phyloP scores from a whole-genome alignment of 2,797 vertebrate genomes.

The Notolabrus celidotus region DNA sequence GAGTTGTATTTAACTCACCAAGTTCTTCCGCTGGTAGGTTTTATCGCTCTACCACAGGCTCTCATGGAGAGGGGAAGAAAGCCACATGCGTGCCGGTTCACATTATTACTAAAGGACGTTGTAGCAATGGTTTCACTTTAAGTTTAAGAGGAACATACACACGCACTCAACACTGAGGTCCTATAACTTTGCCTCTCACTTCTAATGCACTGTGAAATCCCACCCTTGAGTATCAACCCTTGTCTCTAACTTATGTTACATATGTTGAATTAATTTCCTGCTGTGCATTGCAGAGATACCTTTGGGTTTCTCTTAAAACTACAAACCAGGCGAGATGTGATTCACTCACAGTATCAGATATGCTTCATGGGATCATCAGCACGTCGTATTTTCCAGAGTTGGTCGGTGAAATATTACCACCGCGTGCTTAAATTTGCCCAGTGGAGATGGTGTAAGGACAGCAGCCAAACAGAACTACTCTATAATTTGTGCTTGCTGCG shows the following conservation, averaged over 20 bases:
- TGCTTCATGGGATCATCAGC: slow-evolving; percentile 40
- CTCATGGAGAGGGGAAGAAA: slow-evolving; percentile 25
- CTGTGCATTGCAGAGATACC: slow-evolving; percentile 23
- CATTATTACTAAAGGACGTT: slow-evolving; percentile 19
- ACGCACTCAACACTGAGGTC: slow-evolving; percentile 4
- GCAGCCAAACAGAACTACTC: slow-evolving; percentile 57
- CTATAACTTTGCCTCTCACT: background rate
- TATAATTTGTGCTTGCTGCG: slow-evolving; percentile 41
- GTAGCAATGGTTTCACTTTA: slow-evolving; percentile 6
- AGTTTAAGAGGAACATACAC: background rate
- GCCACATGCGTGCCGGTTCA: slow-evolving; percentile 12
- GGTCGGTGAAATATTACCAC: slow-evolving; percentile 60
- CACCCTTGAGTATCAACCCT: slow-evolving; percentile 17
- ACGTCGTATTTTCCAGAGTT: slow-evolving; percentile 62
- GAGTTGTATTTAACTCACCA: slow-evolving; percentile 41
- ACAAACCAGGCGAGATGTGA: slow-evolving; percentile 39
- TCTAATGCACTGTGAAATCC: slow-evolving; percentile 32
- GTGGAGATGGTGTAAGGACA: slow-evolving; percentile 24
- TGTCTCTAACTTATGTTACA: slow-evolving; percentile 37
- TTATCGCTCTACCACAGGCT: slow-evolving; percentile 35
- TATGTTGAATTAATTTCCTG: slow-evolving; percentile 48
- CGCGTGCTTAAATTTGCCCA: slow-evolving; percentile 28
- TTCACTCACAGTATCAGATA: slow-evolving; percentile 52
- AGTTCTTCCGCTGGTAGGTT: slow-evolving; percentile 34
- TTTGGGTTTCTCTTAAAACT: slow-evolving; percentile 42